Evolutionary conservation across 53 echinoderm and acorn worm species (phyloP).

Genomic region (Actinopyga echinites): DNA sequence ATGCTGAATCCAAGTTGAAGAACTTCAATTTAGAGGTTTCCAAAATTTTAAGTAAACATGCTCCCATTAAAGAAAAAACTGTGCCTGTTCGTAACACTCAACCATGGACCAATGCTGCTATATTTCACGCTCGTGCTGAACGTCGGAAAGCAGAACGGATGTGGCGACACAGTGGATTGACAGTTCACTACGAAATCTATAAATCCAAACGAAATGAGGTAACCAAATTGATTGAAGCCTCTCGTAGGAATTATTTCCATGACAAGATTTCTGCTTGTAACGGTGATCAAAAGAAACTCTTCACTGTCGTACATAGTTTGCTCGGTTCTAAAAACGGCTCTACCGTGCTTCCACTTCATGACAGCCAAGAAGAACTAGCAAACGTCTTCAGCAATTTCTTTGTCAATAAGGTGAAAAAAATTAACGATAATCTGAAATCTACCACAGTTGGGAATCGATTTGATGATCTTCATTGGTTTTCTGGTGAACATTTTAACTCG

Average conservation of each 20-base stretch:
- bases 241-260: conserved; percentile 21
- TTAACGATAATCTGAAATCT: conserved; percentile 15
- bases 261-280: not conserved
- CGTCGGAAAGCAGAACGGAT: conserved; percentile 23
- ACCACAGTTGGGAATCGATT: not conserved
- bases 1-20: too few species aligned
- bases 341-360: conserved; percentile 33
- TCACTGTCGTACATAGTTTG: too few species aligned
- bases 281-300: too few species aligned
- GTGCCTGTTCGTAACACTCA: not conserved
- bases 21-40: too few species aligned
- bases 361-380: conserved; percentile 24
- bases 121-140: conserved; percentile 23
- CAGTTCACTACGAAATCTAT: conserved; percentile 25
- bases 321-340: not conserved
- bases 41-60: too few species aligned
- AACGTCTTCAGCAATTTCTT: conserved; percentile 41
- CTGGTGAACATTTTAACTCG: not conserved
- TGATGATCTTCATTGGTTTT: not conserved
- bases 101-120: conserved; percentile 51
- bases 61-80: too few species aligned
- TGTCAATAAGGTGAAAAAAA: conserved; percentile 30
- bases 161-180: conserved; percentile 41
- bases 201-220: not conserved
- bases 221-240: conserved; percentile 14